Evolutionary conservation across 2,113 vertebrate genomes (phyloP), one percentile per base, ranked within the genome.

Genomic region (Cavia aperea): DNA sequence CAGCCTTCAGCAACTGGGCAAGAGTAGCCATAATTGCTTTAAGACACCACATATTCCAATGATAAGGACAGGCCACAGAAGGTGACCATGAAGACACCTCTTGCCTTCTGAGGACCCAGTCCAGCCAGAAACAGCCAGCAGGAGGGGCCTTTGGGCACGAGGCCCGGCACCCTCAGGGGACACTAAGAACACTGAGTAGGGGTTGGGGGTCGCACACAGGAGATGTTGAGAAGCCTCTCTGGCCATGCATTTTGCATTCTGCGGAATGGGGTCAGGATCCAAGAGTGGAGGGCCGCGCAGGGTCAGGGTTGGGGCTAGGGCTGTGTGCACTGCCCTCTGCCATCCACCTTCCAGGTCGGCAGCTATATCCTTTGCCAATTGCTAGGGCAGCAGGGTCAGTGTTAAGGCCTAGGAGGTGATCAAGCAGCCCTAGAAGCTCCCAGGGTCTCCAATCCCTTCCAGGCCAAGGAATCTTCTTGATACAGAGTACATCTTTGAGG

Each of bases 371-470:
- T 29, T 49, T 77, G 26, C 46, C 7, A 7, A 29, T 49, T 29
- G 51, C 26, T 23, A 36, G 2, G 1, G 31, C 3, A n/a, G 36
- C 8, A n/a, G 56, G 66, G 23, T 1, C 18, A 4, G 4, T 9
- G 23, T 51, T 83, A 1, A 56, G 0, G 0, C 24, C 43, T 10
- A 0, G 5, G n/a, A 18, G 18, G 5, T 23, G 11, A 33, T 4
- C 49, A 18, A 24, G 43, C 31, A 51, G 65, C 39, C 63, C 19
- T 18, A 3, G 81, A 10, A 60, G 43, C 7, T 16, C 46, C 49
- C 4, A 11, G 21, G 73, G 65, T 36, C 9, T 5, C 15, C 0
- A 1, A 14, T 21, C 54, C 21, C 23, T 78, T 81, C 16, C 29
- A 21, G 29, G 43, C 12, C n/a, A 46, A 75, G n/a, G 11, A 0